Evolutionary conservation across 2,797 vertebrate genomes (phyloP).

Genomic region (Oryzias sinensis): DNA sequence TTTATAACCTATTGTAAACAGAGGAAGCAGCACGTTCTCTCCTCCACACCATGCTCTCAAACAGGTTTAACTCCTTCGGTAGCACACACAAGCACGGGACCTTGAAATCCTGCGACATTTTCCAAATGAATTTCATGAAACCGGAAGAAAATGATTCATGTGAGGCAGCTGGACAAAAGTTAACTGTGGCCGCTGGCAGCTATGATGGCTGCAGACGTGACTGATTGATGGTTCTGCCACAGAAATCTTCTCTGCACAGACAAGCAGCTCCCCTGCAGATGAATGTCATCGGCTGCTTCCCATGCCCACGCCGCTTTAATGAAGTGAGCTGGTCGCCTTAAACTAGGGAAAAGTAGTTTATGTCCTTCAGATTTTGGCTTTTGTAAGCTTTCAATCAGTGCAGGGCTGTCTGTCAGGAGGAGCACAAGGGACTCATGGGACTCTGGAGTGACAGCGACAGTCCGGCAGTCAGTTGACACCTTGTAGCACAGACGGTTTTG

Average conservation of each 20-base stretch:
- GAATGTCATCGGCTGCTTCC: slow-evolving; percentile 16
- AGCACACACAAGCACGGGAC: no score
- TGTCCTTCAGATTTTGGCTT: slow-evolving; percentile 17
- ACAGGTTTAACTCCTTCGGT: no score
- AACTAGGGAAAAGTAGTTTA: slow-evolving; percentile 31
- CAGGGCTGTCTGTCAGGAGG: slow-evolving; percentile 45
- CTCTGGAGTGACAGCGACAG: slow-evolving; percentile 12
- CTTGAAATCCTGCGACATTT: no score
- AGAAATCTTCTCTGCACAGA: slow-evolving; percentile 25
- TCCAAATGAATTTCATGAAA: not conserved
- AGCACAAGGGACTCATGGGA: slow-evolving; percentile 38
- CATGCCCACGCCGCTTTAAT: slow-evolving; percentile 23
- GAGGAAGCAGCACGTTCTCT: no score
- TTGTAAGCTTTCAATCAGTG: slow-evolving; percentile 36
- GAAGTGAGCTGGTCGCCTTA: slow-evolving; percentile 34
- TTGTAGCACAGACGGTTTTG: slow-evolving; percentile 30
- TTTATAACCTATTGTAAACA: no score
- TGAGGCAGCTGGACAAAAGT: not conserved
- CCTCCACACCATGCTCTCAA: no score
- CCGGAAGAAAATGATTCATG: not conserved
- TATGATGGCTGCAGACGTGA: slow-evolving; percentile 25
- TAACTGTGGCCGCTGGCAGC: slow-evolving; percentile 1
- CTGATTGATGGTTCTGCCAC: slow-evolving; percentile 26
- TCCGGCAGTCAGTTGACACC: slow-evolving; percentile 36
- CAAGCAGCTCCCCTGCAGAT: slow-evolving; percentile 22